Conservation (phyloP, 2,888 invertebrate species). For the Epirrhoe alternata region DNA sequence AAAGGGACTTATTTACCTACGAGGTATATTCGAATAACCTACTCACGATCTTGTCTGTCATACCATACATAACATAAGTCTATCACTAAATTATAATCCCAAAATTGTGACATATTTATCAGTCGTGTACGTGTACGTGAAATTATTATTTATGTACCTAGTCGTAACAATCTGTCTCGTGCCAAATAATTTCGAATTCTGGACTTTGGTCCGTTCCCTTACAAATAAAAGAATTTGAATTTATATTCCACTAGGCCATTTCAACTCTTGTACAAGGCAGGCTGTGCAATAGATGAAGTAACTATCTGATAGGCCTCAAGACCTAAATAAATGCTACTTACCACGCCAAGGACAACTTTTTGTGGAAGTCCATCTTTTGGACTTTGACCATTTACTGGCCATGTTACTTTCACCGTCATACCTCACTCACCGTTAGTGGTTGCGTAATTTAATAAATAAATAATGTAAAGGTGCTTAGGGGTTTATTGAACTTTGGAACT, state of each 20-base stretch:
- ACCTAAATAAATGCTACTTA: background rate
- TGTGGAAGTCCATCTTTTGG: constrained; percentile 13
- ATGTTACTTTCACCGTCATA: constrained; percentile 16
- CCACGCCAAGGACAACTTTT: background rate
- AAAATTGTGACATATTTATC: constrained; percentile 2
- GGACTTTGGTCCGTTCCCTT: constrained; percentile 43
- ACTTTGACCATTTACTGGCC: constrained; percentile 18
- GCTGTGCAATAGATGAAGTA: background rate
- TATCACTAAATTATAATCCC: background rate
- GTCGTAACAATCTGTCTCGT: constrained; percentile 38
- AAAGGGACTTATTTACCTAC: background rate
- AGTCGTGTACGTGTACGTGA: background rate
- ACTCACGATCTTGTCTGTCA: background rate
- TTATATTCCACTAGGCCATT: background rate
- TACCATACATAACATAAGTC: no score
- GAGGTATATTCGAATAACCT: background rate
- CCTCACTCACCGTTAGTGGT: constrained; percentile 8
- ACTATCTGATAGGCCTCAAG: background rate
- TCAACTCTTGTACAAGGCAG: background rate
- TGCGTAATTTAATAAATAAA: constrained; percentile 8
- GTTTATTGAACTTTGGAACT: constrained; percentile 29
- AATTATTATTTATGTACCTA: background rate
- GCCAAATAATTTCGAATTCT: constrained; percentile 60
- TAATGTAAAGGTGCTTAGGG: background rate
- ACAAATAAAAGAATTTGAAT: no score